These are phyloP conservation scores for Hippasteria phrygiana DNA, from an alignment of 53 echinoderm and acorn worm species.

Conservation along the genomic window DNA sequence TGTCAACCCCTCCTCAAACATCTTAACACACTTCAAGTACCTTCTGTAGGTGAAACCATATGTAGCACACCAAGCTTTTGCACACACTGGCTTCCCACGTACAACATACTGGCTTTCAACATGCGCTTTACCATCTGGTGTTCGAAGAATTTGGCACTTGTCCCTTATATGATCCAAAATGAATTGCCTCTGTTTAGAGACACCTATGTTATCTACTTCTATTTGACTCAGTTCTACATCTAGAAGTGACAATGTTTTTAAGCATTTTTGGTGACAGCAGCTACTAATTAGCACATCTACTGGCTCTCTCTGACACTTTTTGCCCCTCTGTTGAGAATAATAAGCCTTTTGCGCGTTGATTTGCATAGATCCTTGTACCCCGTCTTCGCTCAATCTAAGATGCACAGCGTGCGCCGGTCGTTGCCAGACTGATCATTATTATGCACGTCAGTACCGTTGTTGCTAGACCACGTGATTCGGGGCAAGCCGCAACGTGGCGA, in stretches of 20 bases:
- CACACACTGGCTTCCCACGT: neutral
- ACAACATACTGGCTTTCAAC: neutral
- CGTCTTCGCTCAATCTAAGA: too few relatives aligned
- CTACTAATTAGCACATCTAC: too few relatives aligned
- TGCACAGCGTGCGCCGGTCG: too few relatives aligned
- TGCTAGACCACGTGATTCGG: too few relatives aligned
- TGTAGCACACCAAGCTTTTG: neutral
- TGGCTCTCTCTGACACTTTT: too few relatives aligned
- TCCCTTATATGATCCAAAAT: neutral
- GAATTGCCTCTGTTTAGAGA: neutral
- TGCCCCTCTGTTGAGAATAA: too few relatives aligned
- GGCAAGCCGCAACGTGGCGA: too few relatives aligned
- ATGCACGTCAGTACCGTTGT: too few relatives aligned
- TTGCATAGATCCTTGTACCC: too few relatives aligned
- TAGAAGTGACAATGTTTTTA: neutral
- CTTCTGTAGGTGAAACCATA: neutral
- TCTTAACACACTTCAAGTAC: neutral
- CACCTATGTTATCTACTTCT: neutral
- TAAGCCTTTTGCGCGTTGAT: too few relatives aligned
- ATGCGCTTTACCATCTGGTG: neutral
- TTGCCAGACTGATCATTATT: too few relatives aligned
- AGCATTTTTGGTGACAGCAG: neutral
- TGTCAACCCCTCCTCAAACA: neutral
- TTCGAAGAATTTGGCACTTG: neutral
- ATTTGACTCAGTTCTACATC: neutral